A percentile compares a stretch with the other conserved stretches of the same genome.
Evolutionary conservation across 2,113 vertebrate genomes (phyloP).

Genomic region (Brachypteracias leptosomus): DNA sequence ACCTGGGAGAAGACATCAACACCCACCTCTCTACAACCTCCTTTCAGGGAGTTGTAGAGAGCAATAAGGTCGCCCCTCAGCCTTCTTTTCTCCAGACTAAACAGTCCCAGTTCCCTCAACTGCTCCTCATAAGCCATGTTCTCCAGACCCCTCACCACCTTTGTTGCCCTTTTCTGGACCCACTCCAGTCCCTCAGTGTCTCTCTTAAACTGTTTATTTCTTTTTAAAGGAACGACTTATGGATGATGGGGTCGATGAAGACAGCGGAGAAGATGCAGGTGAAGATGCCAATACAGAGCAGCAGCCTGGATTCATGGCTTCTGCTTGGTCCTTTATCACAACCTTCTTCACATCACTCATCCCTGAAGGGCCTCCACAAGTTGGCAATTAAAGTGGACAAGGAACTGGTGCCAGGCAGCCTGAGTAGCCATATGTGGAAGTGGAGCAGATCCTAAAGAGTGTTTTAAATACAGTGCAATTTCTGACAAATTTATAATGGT

Average conservation of each 20-base stretch:
- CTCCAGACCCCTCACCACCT: no score
- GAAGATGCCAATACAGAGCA: constrained; percentile 77
- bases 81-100: no score
- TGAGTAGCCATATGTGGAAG: constrained; percentile 11
- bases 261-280: constrained; percentile 80
- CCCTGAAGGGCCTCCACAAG: constrained; percentile 91
- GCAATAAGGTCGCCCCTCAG: no score
- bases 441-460: constrained; percentile 60
- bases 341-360: constrained; percentile 97
- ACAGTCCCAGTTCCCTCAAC: no score
- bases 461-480: constrained; percentile 79
- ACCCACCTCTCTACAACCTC: no score
- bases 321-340: constrained; percentile 94
- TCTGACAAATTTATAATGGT: constrained; percentile 64
- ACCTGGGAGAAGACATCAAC: no score
- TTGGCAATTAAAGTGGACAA: constrained; percentile 83
- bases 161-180: no score
- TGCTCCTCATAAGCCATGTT: no score
- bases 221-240: constrained; percentile 84
- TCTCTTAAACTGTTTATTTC: background rate
- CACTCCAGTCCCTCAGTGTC: no score
- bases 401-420: constrained; percentile 56
- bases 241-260: constrained; percentile 90
- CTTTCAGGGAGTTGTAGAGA: no score
- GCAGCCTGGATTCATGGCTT: constrained; percentile 87